Base-by-base conservation (phyloP, 2,888 invertebrate species). In the Xylota segnis region DNA sequence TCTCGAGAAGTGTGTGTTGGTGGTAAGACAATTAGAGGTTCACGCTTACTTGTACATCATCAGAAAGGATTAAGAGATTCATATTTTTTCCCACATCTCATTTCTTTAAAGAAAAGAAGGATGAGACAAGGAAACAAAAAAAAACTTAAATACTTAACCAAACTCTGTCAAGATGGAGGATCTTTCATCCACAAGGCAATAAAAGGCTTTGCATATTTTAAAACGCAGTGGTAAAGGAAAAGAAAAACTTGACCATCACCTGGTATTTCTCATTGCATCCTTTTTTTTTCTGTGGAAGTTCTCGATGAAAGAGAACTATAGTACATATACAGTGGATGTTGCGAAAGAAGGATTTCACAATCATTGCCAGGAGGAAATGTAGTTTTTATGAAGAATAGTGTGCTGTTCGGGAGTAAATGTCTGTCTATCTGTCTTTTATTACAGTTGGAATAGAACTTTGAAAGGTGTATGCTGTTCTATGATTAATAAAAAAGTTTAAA, bases 121-220 rank as follows among this genome's bases (percentile, higher is more conserved):
- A 10, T 23, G 32, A 5, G 56, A 27, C 9, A 45, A 5, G 29
- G 29, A 29, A 29, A 29, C 29, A 63, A 59, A 61, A 77, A 59
- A 56, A 37, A 54, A 29, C 29, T 40, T 74, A 63, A 63, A 63
- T 40, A 66, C 59, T 40, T 63, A 63, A 27, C 45, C 16, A 40
- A 75, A 10, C 68, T 66, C 54, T 63, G 52, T n/a, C 61, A 58
- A 72, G 66, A 86, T 71, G 65, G 75, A 63, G 77, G 82, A 52
- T 76, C 43, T 32, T 56, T 63, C 52, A 82, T 66, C 72, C 47
- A 23, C 34, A 72, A 71, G 63, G 72, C 75, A 77, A 68, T 82
- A 86, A 86, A 86, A 68, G 86, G 77, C 77, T 86, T 86, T 86
- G 86, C 86, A 86, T 86, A 86, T 86, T 86, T 86, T 71, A 86